These are phyloP conservation scores for Thripadectes ignobilis DNA, from an alignment of 2,797 vertebrate species.

Conservation along the genomic window DNA sequence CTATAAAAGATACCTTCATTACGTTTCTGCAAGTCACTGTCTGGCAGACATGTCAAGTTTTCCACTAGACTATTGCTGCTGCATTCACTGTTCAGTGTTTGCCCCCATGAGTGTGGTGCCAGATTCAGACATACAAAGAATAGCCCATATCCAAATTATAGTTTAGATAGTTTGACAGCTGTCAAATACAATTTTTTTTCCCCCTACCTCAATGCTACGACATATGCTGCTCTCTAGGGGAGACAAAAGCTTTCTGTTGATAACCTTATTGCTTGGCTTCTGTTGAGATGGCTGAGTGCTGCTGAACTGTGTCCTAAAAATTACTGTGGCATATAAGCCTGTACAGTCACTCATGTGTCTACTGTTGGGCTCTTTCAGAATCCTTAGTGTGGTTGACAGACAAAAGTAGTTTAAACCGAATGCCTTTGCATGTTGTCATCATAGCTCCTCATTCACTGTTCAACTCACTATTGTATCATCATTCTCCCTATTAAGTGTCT, in stretches of 20 bases:
- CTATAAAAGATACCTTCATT: not conserved
- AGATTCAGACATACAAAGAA: not conserved
- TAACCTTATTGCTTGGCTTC: slow-evolving; percentile 50
- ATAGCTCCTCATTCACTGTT: not conserved
- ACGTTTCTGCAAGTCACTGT: not conserved
- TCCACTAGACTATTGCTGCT: not conserved
- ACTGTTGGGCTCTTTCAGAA: not conserved
- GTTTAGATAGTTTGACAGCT: slow-evolving; percentile 58
- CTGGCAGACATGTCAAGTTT: not conserved
- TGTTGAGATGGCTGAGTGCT: slow-evolving; percentile 26
- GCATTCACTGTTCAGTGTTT: not conserved
- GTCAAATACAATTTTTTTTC: slow-evolving; percentile 23
- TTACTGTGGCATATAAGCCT: slow-evolving; percentile 5
- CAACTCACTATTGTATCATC: not conserved
- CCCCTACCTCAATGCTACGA: not conserved
- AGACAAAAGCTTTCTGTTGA: slow-evolving; percentile 19
- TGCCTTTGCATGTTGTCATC: not conserved
- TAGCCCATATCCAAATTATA: slow-evolving; percentile 4
- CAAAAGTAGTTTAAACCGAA: slow-evolving; percentile 20
- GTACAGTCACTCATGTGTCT: slow-evolving; percentile 15
- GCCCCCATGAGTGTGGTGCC: slow-evolving; percentile 14
- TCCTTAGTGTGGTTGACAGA: not conserved
- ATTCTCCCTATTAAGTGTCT: not conserved
- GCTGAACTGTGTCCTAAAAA: slow-evolving; percentile 46
- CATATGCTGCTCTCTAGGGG: slow-evolving; percentile 20